These are phyloP conservation scores for Drosophila yooni DNA, from an alignment of 2,888 invertebrate species.

Conservation along the genomic window DNA sequence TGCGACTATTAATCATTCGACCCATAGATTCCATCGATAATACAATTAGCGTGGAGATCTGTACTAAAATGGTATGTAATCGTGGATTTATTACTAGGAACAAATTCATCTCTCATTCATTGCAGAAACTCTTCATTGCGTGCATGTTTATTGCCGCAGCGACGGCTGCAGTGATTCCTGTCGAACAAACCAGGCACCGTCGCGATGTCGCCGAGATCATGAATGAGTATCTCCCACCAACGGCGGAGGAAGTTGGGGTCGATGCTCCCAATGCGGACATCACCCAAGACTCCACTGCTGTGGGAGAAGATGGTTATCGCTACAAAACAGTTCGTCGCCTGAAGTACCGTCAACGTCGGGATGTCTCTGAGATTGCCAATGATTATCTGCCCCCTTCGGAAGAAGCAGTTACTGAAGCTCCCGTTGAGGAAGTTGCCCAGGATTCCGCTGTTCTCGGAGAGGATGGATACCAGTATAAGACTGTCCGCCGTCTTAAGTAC, in stretches of 20 bases:
- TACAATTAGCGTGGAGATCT: constrained; percentile 75
- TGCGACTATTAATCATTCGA: constrained; percentile 79
- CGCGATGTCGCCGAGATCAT: constrained; percentile 76
- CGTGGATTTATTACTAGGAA: constrained; percentile 15
- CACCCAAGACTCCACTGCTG: constrained; percentile 61
- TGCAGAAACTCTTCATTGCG: constrained; percentile 73
- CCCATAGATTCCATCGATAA: constrained; percentile 78
- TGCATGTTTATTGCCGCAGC: constrained; percentile 75
- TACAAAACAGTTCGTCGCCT: constrained; percentile 78
- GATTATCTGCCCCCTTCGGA: constrained; percentile 70
- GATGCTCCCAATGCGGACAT: constrained; percentile 36
- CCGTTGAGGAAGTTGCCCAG: constrained; percentile 46
- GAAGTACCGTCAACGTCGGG: constrained; percentile 76
- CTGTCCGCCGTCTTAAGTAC: constrained; percentile 47
- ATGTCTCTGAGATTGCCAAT: constrained; percentile 73
- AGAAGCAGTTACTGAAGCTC: constrained; percentile 35
- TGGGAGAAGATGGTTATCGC: constrained; percentile 74
- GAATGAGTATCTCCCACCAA: constrained; percentile 74
- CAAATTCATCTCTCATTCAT: constrained; percentile 10
- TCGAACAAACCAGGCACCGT: constrained; percentile 79
- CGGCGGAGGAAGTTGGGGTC: constrained; percentile 49
- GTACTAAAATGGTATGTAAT: constrained; percentile 69
- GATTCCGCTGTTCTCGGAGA: constrained; percentile 52
- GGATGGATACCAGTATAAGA: constrained; percentile 53
- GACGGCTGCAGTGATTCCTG: constrained; percentile 81